These are phyloP conservation scores for Antedon bifida DNA, from an alignment of 35 echinoderm and acorn worm genomes.

Conservation along the genomic window DNA sequence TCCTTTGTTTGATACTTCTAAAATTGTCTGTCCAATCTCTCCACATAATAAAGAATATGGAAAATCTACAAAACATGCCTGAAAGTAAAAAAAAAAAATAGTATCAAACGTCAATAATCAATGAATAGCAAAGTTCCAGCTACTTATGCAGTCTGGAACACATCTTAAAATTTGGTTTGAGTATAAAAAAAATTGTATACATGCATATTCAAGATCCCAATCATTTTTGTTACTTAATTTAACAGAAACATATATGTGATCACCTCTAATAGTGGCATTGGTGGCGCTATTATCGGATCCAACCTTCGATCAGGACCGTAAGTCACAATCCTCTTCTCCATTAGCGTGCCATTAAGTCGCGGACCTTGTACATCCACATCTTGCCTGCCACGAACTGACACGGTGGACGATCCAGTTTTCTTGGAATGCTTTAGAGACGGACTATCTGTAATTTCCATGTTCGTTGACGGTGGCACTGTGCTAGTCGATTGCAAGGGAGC, in stretches of 20 bases:
- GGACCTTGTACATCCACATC: constrained; percentile 95
- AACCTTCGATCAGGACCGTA: constrained; percentile 90
- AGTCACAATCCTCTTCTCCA: constrained; percentile 48
- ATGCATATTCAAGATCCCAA: too few species aligned
- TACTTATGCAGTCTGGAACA: too few species aligned
- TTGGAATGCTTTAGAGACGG: constrained; percentile 19
- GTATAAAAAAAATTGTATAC: too few species aligned
- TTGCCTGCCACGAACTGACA: constrained; percentile 63
- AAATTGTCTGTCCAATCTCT: constrained; percentile 47
- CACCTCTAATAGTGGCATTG: constrained; percentile 87
- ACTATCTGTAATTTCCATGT: constrained; percentile 25
- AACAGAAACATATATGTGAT: too few species aligned
- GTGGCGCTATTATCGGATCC: constrained; percentile 68
- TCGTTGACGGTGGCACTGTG: constrained; percentile 6
- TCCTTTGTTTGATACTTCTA: constrained; percentile 79
- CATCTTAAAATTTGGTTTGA: too few species aligned
- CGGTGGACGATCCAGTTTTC: constrained; percentile 26
- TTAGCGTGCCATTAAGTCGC: constrained; percentile 53
- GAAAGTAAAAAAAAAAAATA: constrained; percentile 3
- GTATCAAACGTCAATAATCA: neutral
- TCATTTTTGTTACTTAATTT: too few species aligned
- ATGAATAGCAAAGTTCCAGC: neutral
- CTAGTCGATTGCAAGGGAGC: constrained; percentile 16
- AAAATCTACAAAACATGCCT: constrained; percentile 70
- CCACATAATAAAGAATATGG: constrained; percentile 73